These are phyloP conservation scores for Cyclura pinguis DNA, from an alignment of 2,797 vertebrate species.

Conservation along the genomic window DNA sequence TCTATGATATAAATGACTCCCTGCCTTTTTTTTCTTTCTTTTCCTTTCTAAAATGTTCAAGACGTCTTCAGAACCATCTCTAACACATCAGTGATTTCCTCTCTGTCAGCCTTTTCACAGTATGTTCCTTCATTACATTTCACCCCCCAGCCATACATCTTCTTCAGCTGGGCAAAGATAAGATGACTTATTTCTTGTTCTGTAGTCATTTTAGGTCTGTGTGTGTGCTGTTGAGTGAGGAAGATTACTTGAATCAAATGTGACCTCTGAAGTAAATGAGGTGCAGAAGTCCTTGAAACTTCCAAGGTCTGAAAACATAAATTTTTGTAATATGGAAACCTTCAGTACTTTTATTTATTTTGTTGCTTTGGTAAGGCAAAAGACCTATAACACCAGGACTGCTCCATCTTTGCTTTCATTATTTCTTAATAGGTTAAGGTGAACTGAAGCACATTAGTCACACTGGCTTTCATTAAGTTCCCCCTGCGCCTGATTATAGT, in stretches of 20 bases:
- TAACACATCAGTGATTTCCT: neutral
- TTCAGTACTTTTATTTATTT: slow-evolving; percentile 30
- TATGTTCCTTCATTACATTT: neutral
- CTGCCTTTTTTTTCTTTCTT: neutral
- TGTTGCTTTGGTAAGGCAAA: slow-evolving; percentile 45
- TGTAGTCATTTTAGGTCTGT: neutral
- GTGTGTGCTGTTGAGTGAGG: slow-evolving; percentile 12
- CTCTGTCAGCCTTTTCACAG: slow-evolving; percentile 21
- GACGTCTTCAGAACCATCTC: slow-evolving; percentile 5
- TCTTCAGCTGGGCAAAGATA: neutral
- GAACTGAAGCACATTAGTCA: slow-evolving; percentile 27
- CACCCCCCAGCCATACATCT: slow-evolving; percentile 19
- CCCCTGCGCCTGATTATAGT: slow-evolving; percentile 34
- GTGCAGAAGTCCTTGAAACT: slow-evolving; percentile 58
- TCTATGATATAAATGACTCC: neutral
- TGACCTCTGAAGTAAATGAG: slow-evolving; percentile 58
- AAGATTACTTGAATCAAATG: slow-evolving; percentile 31
- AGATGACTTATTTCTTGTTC: neutral
- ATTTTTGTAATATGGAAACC: slow-evolving; percentile 40
- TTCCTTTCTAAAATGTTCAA: slow-evolving; percentile 9
- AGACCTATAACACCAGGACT: neutral
- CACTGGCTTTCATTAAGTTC: slow-evolving; percentile 42
- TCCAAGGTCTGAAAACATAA: slow-evolving; percentile 30
- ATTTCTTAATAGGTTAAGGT: slow-evolving; percentile 47
- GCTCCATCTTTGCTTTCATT: slow-evolving; percentile 1